Percentiles rank a stretch among this genome's conserved stretches.
Evolutionary conservation across 2,797 vertebrate genomes (phyloP).

Genomic region (Oryzias dopingdopingensis): DNA sequence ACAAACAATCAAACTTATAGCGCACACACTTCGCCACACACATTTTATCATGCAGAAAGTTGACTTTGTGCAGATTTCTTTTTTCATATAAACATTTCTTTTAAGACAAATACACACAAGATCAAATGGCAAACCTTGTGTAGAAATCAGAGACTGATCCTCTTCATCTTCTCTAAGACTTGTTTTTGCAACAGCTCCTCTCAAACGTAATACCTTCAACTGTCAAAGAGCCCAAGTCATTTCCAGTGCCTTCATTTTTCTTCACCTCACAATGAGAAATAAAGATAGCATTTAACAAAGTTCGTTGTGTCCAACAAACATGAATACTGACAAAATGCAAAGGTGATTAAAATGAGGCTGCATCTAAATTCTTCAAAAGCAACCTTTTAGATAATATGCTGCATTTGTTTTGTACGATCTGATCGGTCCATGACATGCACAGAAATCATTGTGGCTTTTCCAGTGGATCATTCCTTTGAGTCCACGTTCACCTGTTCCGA

Average conservation of each 20-base stretch:
- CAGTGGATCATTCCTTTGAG: slow-evolving; percentile 9
- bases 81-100: slow-evolving; percentile 60
- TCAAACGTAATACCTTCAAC: slow-evolving; percentile 40
- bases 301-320: slow-evolving; percentile 51
- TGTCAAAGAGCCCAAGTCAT: slow-evolving; percentile 64
- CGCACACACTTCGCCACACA: slow-evolving; percentile 21
- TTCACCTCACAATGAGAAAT: slow-evolving; percentile 61
- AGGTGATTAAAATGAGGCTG: slow-evolving; percentile 49
- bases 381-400: slow-evolving; percentile 31
- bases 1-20: slow-evolving; percentile 44
- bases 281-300: slow-evolving; percentile 54
- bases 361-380: slow-evolving; percentile 45
- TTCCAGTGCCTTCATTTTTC: slow-evolving; percentile 78
- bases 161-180: slow-evolving; percentile 31
- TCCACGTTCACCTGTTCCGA: slow-evolving; percentile 39
- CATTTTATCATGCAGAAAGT: slow-evolving; percentile 47
- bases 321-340: slow-evolving; percentile 54
- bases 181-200: slow-evolving; percentile 34
- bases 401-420: slow-evolving; percentile 3
- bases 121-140: slow-evolving; percentile 62
- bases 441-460: slow-evolving; percentile 31
- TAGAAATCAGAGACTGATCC: slow-evolving; percentile 57
- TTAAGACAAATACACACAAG: slow-evolving; percentile 75
- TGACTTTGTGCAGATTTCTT: slow-evolving; percentile 54
- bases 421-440: slow-evolving; percentile 19